Base-by-base conservation (phyloP, 2,888 invertebrate species). In the Neria commutata region DNA sequence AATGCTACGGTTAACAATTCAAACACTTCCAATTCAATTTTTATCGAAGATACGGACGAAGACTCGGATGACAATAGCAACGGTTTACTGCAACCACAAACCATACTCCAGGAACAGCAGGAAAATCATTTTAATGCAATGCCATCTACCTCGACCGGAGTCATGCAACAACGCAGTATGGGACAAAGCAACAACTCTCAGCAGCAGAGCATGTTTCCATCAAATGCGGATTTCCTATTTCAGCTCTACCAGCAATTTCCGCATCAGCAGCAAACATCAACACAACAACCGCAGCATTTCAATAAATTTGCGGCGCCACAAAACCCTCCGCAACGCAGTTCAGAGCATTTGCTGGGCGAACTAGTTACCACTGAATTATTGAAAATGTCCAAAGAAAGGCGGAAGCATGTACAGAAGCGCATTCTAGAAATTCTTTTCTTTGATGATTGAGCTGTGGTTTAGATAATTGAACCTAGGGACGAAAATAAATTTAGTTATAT, bases 351-450 rank as follows among this genome's bases (percentile, higher is more conserved):
- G 29, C 68, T 82, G 19, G 82, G 82, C 10, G 82, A 82, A 62
- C 65, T 82, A 47, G 82, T 82, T 0, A 82, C 82, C 47, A 79
- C 81, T 2, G 82, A 82, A 61, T 64, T 82, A 10, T 61, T 81
- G 1, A 82, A 81, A 68, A 82, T 82, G 82, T 74, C 73, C 53
- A 78, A 77, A 58, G 82, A 82, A 57, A 74, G 78, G 14, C 77
- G 81, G 34, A 81, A 80, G 71, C 71, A 70, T 56, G 81, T 77
- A 17, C 81, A 82, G 53, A 81, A 80, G 58, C 70, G 80, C 57
- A 82, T 82, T 45, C 68, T 82, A 37, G 81, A 82, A 70, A 81
- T 82, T 61, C 70, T 82, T 46, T 82, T 82, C 59, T 81, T 82
- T 58, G 81, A 82, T 37, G 81, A 82, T 66, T 81, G 69, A 71